phyloP scores from a whole-genome alignment of 2,113 vertebrate genomes.

The Oreotrochilus melanogaster region DNA sequence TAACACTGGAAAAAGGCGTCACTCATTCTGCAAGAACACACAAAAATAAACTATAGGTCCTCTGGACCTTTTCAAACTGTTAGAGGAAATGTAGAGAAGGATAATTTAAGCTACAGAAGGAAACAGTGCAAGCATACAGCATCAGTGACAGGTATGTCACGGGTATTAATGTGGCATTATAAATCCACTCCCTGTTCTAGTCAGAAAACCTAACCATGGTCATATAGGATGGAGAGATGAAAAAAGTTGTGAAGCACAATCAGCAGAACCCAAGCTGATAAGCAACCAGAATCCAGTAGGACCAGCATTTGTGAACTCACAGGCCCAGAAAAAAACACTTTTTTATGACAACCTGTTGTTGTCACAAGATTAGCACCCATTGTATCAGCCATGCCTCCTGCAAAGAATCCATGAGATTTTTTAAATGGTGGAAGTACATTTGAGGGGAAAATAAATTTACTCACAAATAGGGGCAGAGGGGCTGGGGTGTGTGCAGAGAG shows the following conservation, averaged over 20 bases:
- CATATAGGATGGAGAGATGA: background rate
- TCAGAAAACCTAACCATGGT: background rate
- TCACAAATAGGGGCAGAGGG: background rate
- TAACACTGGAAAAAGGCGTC: background rate
- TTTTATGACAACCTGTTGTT: background rate
- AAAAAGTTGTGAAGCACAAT: background rate
- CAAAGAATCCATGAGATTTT: background rate
- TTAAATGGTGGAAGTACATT: background rate
- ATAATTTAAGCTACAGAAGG: background rate
- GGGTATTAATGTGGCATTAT: background rate
- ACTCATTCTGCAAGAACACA: background rate
- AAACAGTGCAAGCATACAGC: background rate
- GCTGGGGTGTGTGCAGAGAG: background rate
- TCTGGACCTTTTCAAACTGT: background rate
- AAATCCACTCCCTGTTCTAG: background rate
- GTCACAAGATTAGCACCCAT: background rate
- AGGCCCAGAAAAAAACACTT: background rate
- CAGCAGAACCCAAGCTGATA: background rate
- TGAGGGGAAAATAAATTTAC: background rate
- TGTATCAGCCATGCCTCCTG: background rate
- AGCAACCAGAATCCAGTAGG: background rate
- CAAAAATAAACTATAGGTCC: background rate
- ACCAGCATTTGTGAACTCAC: background rate
- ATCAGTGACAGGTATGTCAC: background rate
- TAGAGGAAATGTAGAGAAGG: accelerated